Evolutionary conservation across 2,888 invertebrate genomes (phyloP).

Genomic region (Eulithis prunata): DNA sequence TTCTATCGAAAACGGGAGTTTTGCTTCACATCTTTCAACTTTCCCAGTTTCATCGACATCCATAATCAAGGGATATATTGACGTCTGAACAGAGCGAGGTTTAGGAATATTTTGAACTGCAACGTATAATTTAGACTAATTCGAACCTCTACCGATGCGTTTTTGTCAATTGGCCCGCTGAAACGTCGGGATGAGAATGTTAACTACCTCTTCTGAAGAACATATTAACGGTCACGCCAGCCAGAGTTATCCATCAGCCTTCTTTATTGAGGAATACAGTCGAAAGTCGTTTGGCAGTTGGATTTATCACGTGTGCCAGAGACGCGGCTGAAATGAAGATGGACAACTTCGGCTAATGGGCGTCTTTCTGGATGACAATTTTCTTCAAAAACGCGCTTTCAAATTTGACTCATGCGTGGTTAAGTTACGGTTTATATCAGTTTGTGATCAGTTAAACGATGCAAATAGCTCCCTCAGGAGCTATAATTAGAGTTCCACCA

Average conservation of each 20-base stretch:
- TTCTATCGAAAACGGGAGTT: constrained; percentile 75
- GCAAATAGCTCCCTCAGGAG: constrained; percentile 77
- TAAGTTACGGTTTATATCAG: constrained; percentile 44
- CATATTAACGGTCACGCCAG: constrained; percentile 54
- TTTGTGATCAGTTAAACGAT: constrained; percentile 65
- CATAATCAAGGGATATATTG: constrained; percentile 41
- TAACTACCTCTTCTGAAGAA: constrained; percentile 75
- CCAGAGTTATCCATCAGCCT: constrained; percentile 34
- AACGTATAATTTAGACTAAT: constrained; percentile 73
- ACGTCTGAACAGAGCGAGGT: constrained; percentile 12
- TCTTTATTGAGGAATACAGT: constrained; percentile 46
- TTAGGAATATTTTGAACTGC: constrained; percentile 38
- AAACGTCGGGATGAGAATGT: constrained; percentile 71
- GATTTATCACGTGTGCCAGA: constrained; percentile 62
- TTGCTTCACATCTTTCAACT: constrained; percentile 61
- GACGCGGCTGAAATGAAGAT: constrained; percentile 71
- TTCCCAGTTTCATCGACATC: constrained; percentile 56
- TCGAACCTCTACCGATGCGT: constrained; percentile 73
- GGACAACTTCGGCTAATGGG: constrained; percentile 79
- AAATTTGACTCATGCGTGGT: constrained; percentile 35
- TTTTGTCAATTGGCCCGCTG: constrained; percentile 80
- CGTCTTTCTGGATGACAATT: constrained; percentile 79
- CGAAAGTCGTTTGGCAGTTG: constrained; percentile 47
- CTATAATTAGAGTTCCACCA: constrained; percentile 80
- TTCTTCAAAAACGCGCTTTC: constrained; percentile 46